Base-by-base conservation (phyloP, 1,140 invertebrate species). In the Teleogryllus occipitalis region DNA sequence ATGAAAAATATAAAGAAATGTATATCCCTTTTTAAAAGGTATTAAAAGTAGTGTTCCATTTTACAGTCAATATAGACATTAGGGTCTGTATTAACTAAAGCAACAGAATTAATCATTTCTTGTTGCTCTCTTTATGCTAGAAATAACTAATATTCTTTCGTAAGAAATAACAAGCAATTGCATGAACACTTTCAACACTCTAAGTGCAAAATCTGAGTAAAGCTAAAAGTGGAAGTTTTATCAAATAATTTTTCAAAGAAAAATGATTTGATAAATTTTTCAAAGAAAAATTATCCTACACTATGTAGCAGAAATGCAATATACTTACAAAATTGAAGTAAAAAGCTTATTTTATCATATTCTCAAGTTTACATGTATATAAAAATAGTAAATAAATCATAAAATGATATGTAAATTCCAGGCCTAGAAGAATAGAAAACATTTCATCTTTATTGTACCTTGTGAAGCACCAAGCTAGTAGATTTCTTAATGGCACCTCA, bases 1-100 rank as follows among this genome's bases (percentile, higher is more conserved):
- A 65, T 65, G 54, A 65, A 65, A 65, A 65, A 65, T 65, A 65
- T 65, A 65, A 65, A 65, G 54, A 65, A 65, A 65, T 65, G 18
- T 39, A 65, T 65, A 14, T 65, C 54, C 54, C 54, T 65, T 65
- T 65, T 65, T 65, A 65, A 65, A 65, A 65, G 54, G 54, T 65
- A 65, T 65, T 65, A 65, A 65, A 65, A 10, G 18, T 18, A 65
- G 54, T 65, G 18, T 65, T 65, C 18, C 54, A 65, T 65, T 14
- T 39, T 39, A 39, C 27, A 39, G 27, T 39, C 27, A 39, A 39
- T 39, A 39, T 39, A 39, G 5, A 39, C 27, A 39, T 39, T 39
- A 2, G 5, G 27, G 27, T 39, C 27, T 39, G 27, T 39, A 39
- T 39, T 5, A 39, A 39, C 27, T 39, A 39, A 2, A 39, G 27